Base-by-base conservation (phyloP, 2,888 invertebrate species). In the Ceratothoa steindachneri region DNA sequence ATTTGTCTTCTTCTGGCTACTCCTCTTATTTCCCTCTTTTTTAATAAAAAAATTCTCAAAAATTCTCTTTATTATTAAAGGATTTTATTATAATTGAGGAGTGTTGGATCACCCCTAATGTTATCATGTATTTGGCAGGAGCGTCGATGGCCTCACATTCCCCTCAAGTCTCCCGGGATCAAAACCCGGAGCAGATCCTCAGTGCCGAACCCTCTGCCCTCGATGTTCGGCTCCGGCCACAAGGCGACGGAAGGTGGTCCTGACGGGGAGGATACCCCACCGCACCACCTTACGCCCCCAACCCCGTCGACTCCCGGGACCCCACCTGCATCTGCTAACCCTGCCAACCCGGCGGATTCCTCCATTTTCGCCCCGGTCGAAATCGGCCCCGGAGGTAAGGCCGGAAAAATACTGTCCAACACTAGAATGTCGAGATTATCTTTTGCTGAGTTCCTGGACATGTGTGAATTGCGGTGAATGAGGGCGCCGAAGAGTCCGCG, bases 131-230 rank as follows among this genome's bases (percentile, higher is more conserved):
- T n/a, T n/a, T n/a, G n/a, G n/a, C 71, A 78, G 71, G 77, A 80
- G 28, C 74, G 77, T 0, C 68, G 77, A 51, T 94, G 92, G 90
- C 93, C 93, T 1, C 91, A 93, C 71, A 87, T 94, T 82, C 90
- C 90, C 71, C 86, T 95, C 81, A 96, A 96, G 86, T 93, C 92
- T 41, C 93, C 93, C 0, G 93, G 93, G 3, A 93, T 95, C 81
- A 97, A 97, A 84, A 90, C 92, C 65, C 86, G 88, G 80, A 85
- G 85, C 80, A 82, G 84, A 12, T 85, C 87, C 53, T 85, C 85
- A 55, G 85, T 85, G 73, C 84, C 86, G 71, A 86, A 86, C 52
- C 85, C 85, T 15, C 81, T 87, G 69, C 85, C 85, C 80, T 84
- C 81, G 82, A 74, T 81, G 67, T 77, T 80, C 51, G 70, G 76